phyloP scores from a whole-genome alignment of 1,140 invertebrate species.

The Tetramorium simillimum region DNA sequence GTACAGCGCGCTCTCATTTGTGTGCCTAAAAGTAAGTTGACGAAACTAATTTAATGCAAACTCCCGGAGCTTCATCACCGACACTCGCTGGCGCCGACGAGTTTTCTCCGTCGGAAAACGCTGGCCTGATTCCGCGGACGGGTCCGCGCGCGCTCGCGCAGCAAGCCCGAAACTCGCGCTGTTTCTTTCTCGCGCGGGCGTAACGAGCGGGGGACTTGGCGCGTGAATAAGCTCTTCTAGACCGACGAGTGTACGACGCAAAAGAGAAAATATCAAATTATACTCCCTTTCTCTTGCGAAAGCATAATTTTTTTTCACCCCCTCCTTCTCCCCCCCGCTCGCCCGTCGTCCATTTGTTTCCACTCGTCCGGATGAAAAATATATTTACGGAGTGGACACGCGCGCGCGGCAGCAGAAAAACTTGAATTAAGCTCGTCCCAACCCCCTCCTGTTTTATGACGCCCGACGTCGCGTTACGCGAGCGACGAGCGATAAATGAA shows the following conservation, averaged over 20 bases:
- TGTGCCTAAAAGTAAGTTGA: conserved; percentile 40
- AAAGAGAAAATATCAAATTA: conserved; percentile 30
- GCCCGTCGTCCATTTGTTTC: not conserved
- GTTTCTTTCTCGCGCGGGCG: conserved; percentile 5
- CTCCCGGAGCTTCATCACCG: conserved; percentile 4
- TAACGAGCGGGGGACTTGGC: conserved; percentile 12
- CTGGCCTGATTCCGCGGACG: conserved; percentile 32
- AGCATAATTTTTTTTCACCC: not conserved
- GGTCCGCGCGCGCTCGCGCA: not conserved
- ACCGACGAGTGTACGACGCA: not conserved
- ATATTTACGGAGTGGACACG: not conserved
- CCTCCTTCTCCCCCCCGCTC: not conserved
- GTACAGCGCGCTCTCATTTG: conserved; percentile 9
- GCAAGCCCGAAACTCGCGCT: not conserved
- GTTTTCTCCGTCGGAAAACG: not conserved
- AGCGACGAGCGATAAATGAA: not conserved
- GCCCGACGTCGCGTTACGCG: not conserved
- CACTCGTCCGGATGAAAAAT: not conserved
- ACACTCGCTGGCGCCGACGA: not conserved
- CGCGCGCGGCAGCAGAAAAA: not conserved
- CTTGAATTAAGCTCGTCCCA: not conserved
- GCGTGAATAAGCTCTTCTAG: conserved; percentile 22
- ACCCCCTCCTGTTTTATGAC: not conserved
- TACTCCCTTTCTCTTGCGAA: not conserved
- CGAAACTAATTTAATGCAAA: conserved; percentile 57